phyloP scores from a whole-genome alignment of 2,797 vertebrate genomes.

The Sebastes miniatus region DNA sequence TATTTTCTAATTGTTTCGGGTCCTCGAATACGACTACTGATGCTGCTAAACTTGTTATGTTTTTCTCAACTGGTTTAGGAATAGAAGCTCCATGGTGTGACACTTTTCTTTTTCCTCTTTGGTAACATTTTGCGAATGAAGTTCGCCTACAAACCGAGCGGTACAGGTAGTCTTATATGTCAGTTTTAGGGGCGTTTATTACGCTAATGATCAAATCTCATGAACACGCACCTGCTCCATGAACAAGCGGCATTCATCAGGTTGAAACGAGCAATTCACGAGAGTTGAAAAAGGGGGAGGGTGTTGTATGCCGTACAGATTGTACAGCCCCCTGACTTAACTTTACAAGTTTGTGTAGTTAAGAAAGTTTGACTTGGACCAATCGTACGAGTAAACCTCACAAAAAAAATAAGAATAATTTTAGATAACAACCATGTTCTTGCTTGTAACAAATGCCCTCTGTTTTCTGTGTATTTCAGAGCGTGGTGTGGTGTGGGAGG shows the following conservation, averaged over 20 bases:
- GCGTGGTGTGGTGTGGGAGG: conserved; percentile 98
- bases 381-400: background rate
- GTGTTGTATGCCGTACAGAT: too few relatives aligned
- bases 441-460: background rate
- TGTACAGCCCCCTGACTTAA: too few relatives aligned
- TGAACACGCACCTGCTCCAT: too few relatives aligned
- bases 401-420: background rate
- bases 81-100: background rate
- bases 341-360: background rate
- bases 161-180: background rate
- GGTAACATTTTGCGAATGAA: background rate
- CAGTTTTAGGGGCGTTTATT: background rate
- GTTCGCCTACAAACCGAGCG: background rate
- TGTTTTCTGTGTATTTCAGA: conserved; percentile 77
- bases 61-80: background rate
- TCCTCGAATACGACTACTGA: too few relatives aligned
- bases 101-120: background rate
- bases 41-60: background rate
- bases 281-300: too few relatives aligned
- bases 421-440: background rate
- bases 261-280: background rate
- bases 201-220: too few relatives aligned
- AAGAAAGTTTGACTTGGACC: background rate
- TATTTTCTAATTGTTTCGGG: background rate
- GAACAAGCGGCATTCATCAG: too few relatives aligned